phyloP scores from a whole-genome alignment of 1,140 invertebrate genomes.

The Papilio xuthus region DNA sequence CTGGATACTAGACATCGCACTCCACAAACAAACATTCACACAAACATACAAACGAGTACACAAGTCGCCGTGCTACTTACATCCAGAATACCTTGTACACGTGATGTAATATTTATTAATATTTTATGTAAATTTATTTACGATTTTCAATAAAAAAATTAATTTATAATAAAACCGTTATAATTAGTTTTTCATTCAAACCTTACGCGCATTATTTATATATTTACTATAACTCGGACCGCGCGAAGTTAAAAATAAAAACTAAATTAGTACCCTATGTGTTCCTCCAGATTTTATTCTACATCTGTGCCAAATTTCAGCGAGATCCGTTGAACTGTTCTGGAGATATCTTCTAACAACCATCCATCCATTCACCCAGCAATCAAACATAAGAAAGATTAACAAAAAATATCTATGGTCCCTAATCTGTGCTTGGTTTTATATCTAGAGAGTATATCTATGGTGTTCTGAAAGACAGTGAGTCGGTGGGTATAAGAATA shows the following conservation, averaged over 20 bases:
- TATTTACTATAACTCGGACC: no score
- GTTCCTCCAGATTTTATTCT: no score
- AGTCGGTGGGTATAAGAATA: constrained; percentile 35
- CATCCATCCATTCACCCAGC: no score
- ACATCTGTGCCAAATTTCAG: no score
- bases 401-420: no score
- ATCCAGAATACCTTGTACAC: constrained; percentile 54
- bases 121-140: constrained; percentile 82
- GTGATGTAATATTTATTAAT: constrained; percentile 81
- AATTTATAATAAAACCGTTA: constrained; percentile 67
- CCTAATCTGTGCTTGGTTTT: no score
- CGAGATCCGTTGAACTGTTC: no score
- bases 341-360: no score
- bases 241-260: no score
- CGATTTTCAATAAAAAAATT: constrained; percentile 80
- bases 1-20: constrained; percentile 86
- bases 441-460: not conserved
- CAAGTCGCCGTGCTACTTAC: constrained; percentile 52
- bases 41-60: constrained; percentile 51
- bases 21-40: constrained; percentile 52
- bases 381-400: no score
- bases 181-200: not conserved
- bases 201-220: no score
- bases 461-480: not conserved
- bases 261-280: no score